Evolutionary conservation across 2,888 invertebrate genomes (phyloP).

Genomic region (Apodemia hepburni): DNA sequence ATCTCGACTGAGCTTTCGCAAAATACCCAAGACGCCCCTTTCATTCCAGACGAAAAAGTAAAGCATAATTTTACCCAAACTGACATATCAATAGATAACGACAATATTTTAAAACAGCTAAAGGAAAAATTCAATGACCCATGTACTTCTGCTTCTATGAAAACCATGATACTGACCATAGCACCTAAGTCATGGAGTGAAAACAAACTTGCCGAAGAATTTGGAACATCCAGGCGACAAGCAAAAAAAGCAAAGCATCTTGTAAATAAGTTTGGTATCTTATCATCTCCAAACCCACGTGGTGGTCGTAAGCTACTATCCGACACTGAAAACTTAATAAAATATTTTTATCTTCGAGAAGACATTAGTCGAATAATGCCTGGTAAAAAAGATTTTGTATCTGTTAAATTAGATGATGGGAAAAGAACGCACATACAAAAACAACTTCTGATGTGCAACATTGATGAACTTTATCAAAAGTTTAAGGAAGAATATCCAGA

Average conservation of each 20-base stretch:
- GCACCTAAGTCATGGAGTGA: constrained; percentile 35
- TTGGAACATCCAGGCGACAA: constrained; percentile 33
- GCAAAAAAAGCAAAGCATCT: constrained; percentile 34
- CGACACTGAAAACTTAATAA: constrained; percentile 23
- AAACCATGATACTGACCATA: constrained; percentile 31
- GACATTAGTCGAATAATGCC: constrained; percentile 24
- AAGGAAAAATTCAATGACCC: constrained; percentile 32
- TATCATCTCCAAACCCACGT: constrained; percentile 32
- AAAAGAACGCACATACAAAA: constrained; percentile 28
- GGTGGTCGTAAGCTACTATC: constrained; percentile 28
- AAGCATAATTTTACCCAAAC: constrained; percentile 12
- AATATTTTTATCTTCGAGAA: constrained; percentile 24
- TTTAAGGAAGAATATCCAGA: constrained; percentile 27
- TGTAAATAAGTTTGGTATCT: constrained; percentile 30
- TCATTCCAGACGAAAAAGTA: not conserved
- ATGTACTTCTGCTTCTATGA: constrained; percentile 26
- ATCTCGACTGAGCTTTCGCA: constrained; percentile 15
- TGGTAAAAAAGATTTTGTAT: constrained; percentile 30
- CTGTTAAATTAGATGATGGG: constrained; percentile 32
- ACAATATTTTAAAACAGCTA: constrained; percentile 31
- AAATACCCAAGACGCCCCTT: constrained; percentile 21
- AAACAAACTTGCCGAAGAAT: constrained; percentile 32
- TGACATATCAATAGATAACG: constrained; percentile 3
- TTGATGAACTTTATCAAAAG: constrained; percentile 28
- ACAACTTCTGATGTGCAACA: constrained; percentile 27